Conservation (phyloP, 2,113 vertebrate genomes). For the Lonchura striata region DNA sequence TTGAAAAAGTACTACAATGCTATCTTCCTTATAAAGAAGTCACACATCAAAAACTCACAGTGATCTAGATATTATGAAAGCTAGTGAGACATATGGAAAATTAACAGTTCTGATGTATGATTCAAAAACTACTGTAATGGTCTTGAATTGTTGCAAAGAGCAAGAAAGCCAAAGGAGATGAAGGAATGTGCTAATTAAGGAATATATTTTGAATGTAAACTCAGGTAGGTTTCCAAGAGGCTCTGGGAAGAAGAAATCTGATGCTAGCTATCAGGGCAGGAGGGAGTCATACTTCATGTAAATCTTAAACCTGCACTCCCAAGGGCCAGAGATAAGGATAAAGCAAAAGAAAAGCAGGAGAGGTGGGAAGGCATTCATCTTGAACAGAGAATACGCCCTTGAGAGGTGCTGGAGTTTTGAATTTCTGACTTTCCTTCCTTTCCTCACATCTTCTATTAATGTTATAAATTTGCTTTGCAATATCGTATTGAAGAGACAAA, state of each 20-base stretch:
- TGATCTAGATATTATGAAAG: not conserved
- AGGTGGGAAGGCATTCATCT: not conserved
- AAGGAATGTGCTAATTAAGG: slow-evolving; percentile 6
- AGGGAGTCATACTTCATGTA: not conserved
- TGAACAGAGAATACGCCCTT: not conserved
- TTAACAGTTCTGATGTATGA: not conserved
- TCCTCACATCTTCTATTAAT: not conserved
- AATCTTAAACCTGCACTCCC: not conserved
- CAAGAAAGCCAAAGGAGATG: not conserved
- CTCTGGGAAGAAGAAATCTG: not conserved
- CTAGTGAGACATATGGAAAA: not conserved
- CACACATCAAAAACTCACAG: not conserved
- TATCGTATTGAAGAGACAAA: not conserved
- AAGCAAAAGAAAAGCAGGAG: not conserved
- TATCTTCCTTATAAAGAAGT: not conserved
- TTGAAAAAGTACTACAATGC: not conserved
- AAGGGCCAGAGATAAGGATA: not conserved
- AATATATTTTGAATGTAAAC: slow-evolving; percentile 13
- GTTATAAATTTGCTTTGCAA: not conserved
- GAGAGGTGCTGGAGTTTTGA: not conserved
- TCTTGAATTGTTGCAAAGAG: not conserved
- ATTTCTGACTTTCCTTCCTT: not conserved
- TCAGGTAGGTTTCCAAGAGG: not conserved
- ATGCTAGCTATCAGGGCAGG: not conserved
- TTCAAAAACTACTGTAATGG: not conserved